Evolutionary conservation across 1,140 invertebrate species (phyloP), one percentile per base, ranked within the genome.

Genomic region (Drosophila triauraria): DNA sequence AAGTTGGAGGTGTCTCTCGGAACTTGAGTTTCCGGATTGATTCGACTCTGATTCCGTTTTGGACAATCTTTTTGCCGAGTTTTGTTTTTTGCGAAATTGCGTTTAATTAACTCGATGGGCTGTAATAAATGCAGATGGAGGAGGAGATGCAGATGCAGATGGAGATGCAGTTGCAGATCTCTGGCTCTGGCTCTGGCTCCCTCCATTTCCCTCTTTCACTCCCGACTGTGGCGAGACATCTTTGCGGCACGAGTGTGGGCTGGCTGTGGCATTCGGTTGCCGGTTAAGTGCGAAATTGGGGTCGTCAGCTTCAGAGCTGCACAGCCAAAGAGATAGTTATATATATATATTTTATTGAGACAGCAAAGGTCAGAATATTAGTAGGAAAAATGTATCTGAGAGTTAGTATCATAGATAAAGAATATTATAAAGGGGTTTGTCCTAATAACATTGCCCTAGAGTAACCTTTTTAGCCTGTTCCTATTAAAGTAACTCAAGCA

Each of bases 281-380:
- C 61, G 58, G 81, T 79, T 83, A 84, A 84, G 80, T 80, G 76
- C 80, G 48, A 80, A 83, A 83, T 84, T 84, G 81, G 81, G 81
- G 81, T 83, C 81, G 81, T 80, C 78, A 53, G 54, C 60, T 44
- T 56, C 59, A 42, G 62, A 61, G 42, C 43, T 9, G 40, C 78
- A 48, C 42, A 27, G 46, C 46, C n/a, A 42, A 40, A 35, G 23
- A 30, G 13, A 68, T 20, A 15, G 32, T 27, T 5, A 40, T 38
- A 23, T 15, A 35, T 5, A 32, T 47, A 5, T 30, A 30, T 7
- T 51, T 23, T 54, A 15, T 23, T 15, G 0, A 23, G 17, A 32
- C 50, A 35, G 12, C 27, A 32, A 5, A 12, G 12, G 7, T 2
- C n/a, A 8, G 0, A n/a, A n/a, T 2, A 20, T 3, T 20, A 40